These are phyloP conservation scores for Drosophila micromelanica DNA, from an alignment of 1,140 invertebrate genomes.

Conservation along the genomic window DNA sequence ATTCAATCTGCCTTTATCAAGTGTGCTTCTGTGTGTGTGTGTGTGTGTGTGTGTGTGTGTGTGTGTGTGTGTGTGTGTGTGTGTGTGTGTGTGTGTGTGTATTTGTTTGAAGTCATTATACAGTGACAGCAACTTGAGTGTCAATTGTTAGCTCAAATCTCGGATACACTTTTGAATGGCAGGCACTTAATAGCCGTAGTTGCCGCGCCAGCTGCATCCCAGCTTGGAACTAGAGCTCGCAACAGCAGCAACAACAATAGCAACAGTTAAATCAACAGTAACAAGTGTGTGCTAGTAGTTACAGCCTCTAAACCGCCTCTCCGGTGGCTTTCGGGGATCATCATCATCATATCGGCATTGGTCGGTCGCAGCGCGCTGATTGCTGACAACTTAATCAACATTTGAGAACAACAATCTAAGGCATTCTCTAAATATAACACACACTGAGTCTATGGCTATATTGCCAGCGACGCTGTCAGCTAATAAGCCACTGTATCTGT, in stretches of 20 bases:
- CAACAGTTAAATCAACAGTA: conserved; percentile 35
- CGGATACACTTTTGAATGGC: conserved; percentile 51
- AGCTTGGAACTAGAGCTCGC: conserved; percentile 16
- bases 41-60: conserved; percentile 11
- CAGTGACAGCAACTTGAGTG: conserved; percentile 41
- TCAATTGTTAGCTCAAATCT: conserved; percentile 57
- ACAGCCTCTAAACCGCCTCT: conserved; percentile 61
- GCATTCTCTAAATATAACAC: conserved; percentile 53
- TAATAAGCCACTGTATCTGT: conserved; percentile 40
- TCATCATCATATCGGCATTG: conserved; percentile 32
- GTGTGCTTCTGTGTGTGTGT: conserved; percentile 13
- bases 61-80: conserved; percentile 21
- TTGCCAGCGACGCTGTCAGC: conserved; percentile 15
- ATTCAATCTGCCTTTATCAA: conserved; percentile 19
- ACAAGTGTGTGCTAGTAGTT: conserved; percentile 23
- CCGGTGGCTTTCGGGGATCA: conserved; percentile 47
- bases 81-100: conserved; percentile 12
- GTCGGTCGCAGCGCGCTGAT: conserved; percentile 43
- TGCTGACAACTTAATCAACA: conserved; percentile 79
- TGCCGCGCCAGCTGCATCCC: conserved; percentile 32
- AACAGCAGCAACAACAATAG: conserved; percentile 9
- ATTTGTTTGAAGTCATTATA: conserved; percentile 21
- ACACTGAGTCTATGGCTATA: conserved; percentile 2
- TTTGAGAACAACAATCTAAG: conserved; percentile 53
- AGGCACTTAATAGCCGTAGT: conserved; percentile 37